Base-by-base conservation (phyloP, 2,113 vertebrate species). In the Ptychochromis oligacanthus region DNA sequence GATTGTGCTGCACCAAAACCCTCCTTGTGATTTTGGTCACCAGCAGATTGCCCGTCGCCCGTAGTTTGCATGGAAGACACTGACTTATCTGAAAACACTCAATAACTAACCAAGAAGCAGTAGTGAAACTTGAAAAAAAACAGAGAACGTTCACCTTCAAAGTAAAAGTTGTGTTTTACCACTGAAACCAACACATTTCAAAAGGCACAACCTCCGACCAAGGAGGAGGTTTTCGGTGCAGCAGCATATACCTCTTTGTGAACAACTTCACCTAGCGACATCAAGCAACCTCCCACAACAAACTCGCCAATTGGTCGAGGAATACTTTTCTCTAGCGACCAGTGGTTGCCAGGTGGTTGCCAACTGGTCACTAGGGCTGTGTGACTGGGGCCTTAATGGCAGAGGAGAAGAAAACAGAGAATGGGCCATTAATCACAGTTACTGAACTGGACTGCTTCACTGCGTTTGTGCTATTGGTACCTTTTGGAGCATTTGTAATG, bases 41-140 rank as follows among this genome's bases (percentile, higher is more conserved):
- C 49, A 49, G 15, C 22, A 70, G 26, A 28, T 49, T 28, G 22
- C 64, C 5, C 14, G 15, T 3, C 0, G 3, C 15, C 40, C 5
- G 40, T 40, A 67, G 64, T 67, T 24, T 43, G 15, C 40, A 43
- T 22, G 40, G 2, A 65, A 65, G n/a, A 65, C 24, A 65, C 8
- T 15, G 36, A 13, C 0, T 0, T 65, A 36, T n/a, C n/a, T 65
- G 1, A 4, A 14, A 43, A 43, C 15, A 49, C 64, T 4, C 22
- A 49, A 40, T 0, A 1, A 2, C 62, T 65, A 43, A 65, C 13
- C 62, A 43, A n/a, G 7, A 24, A 65, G 4, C 36, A 15, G 14
- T 20, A 65, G 62, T 24, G 22, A 65, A 43, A 43, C 36, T 43
- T 65, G 62, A 17, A 65, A 43, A 31, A 31, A 60, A 60, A 11